These are phyloP conservation scores for Borostomias antarcticus DNA, from an alignment of 2,797 vertebrate genomes.

Conservation along the genomic window DNA sequence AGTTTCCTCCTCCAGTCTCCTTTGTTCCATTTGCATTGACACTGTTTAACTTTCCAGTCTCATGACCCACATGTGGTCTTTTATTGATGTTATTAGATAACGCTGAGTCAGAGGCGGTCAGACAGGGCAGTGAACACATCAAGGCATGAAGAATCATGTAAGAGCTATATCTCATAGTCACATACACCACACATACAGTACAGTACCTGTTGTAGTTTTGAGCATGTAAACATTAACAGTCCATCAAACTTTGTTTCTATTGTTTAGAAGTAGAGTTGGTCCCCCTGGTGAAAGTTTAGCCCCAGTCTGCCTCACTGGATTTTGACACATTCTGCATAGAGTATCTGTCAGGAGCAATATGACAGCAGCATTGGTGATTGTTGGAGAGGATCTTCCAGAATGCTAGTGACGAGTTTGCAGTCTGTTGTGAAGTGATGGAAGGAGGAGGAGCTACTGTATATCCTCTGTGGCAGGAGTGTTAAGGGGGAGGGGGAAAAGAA, in stretches of 20 bases:
- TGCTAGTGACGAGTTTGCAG: not conserved
- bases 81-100: no score
- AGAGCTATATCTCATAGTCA: not conserved
- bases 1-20: no score
- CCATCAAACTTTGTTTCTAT: no score
- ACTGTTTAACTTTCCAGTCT: no score
- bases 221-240: no score
- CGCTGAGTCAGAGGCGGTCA: no score
- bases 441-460: not conserved
- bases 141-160: no score
- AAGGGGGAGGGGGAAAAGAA: not conserved
- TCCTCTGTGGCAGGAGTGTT: not conserved
- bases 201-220: not conserved
- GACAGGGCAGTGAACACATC: no score
- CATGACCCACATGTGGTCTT: no score
- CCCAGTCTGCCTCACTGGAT: constrained; percentile 38
- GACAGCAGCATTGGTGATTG: not conserved
- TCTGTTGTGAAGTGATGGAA: not conserved
- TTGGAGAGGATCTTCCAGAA: constrained; percentile 12
- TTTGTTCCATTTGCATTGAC: no score
- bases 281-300: constrained; percentile 25
- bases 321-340: constrained; percentile 57
- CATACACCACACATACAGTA: not conserved
- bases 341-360: constrained; percentile 43
- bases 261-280: constrained; percentile 29